These are phyloP conservation scores for Rhinopithecus roxellana DNA, from an alignment of 2,113 vertebrate genomes.

Conservation along the genomic window DNA sequence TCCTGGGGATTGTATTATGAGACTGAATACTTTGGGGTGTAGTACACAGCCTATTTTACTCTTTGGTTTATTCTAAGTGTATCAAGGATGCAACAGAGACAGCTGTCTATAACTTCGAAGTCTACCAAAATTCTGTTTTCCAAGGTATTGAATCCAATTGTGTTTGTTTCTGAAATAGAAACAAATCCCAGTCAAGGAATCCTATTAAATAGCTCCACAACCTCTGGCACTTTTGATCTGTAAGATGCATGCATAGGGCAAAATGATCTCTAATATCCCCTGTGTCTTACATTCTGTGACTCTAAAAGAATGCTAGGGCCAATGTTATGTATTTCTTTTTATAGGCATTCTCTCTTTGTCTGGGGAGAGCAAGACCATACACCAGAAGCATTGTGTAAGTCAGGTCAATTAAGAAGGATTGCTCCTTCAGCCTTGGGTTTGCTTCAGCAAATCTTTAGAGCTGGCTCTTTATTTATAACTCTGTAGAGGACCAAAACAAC, in stretches of 20 bases:
- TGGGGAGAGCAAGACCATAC: conserved; percentile 15
- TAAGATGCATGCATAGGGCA: not conserved
- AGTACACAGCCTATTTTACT: not conserved
- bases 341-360: conserved; percentile 20
- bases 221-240: not conserved
- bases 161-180: not conserved
- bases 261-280: not conserved
- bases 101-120: not conserved
- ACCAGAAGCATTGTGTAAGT: conserved; percentile 47
- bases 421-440: conserved; percentile 41
- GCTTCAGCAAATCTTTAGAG: conserved; percentile 56
- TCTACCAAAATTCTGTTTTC: not conserved
- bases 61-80: not conserved
- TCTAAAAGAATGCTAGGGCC: not conserved
- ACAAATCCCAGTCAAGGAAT: not conserved
- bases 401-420: conserved; percentile 52
- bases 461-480: conserved; percentile 57
- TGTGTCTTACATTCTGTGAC: not conserved
- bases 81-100: not conserved
- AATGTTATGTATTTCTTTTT: conserved; percentile 26
- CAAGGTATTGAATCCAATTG: not conserved
- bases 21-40: rapidly evolving
- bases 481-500: conserved; percentile 41
- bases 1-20: not conserved
- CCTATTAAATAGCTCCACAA: not conserved